These are phyloP conservation scores for Odocoileus virginianus DNA, from an alignment of 2,113 vertebrate genomes.

Conservation along the genomic window DNA sequence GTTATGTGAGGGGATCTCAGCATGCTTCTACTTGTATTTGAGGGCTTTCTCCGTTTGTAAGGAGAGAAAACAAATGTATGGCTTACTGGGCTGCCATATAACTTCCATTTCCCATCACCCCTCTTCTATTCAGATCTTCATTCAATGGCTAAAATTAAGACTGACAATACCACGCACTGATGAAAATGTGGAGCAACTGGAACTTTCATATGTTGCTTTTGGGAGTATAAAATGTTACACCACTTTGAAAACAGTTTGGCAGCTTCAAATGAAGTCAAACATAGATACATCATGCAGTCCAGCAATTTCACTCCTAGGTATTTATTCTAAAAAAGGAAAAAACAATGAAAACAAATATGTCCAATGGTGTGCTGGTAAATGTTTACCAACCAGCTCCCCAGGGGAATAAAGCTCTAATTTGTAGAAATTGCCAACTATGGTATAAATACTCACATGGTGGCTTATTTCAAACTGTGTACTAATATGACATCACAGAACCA, in stretches of 20 bases:
- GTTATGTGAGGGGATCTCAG: background rate
- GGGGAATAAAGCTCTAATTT: background rate
- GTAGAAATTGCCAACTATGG: background rate
- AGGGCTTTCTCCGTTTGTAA: background rate
- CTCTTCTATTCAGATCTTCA: background rate
- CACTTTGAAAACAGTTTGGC: background rate
- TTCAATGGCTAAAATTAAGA: background rate
- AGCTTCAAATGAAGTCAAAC: background rate
- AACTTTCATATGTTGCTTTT: background rate
- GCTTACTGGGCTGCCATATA: background rate
- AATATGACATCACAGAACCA: constrained; percentile 28
- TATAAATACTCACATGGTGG: background rate
- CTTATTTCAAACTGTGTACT: constrained; percentile 32
- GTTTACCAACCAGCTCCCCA: background rate
- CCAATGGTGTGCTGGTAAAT: background rate
- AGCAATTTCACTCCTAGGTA: background rate
- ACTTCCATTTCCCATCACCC: background rate
- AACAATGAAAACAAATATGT: background rate
- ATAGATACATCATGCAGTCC: background rate
- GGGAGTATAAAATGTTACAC: background rate
- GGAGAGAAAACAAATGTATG: background rate
- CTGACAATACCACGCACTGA: background rate
- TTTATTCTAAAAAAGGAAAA: background rate
- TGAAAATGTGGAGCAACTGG: constrained; percentile 2
- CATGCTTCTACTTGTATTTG: background rate